Base-by-base conservation (phyloP, 2,797 vertebrate species). In the Eleutherodactylus coqui region DNA sequence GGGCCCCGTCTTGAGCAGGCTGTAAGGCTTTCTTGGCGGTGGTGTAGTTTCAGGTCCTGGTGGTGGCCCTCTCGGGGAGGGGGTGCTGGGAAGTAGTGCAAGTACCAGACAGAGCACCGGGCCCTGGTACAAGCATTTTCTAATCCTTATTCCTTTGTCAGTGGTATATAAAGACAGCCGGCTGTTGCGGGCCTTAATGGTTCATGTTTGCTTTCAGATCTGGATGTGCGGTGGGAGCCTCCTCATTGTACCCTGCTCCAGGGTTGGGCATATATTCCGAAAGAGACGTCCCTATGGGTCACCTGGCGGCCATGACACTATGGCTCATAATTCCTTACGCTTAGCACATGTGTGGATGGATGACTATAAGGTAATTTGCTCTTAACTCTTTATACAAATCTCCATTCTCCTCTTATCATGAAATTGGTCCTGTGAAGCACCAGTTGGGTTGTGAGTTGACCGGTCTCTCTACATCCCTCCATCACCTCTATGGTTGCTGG, bases 161-260 rank as follows among this genome's bases (percentile, higher is more conserved):
- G 14, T 10, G 5, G 41, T 47, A 5, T 34, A 27, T 62, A 55
- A 21, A 53, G 32, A 32, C 19, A 7, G 7, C 7, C 7, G 17
- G 0, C 10, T 78, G 4, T 21, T 58, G n/a, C 14, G 5, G n/a
- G 27, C 45, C 32, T 51, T 53, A 10, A 34, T 34, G 21, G 24
- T 51, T 49, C 19, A 7, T 49, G 2, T 36, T 13, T 4, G 70
- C 14, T 47, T 85, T 81, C 92, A 99, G 98, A 98, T 99, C 88
- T 99, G 98, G 98, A 99, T 98, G 98, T 99, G 98, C 82, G 98
- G 97, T 0, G 98, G 98, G 0, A 94, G 94, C 89, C 96, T 99
- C 72, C 90, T 98, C 83, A 99, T 99, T 91, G 94, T 98, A 84
- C 97, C 97, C 1, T 99, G 98, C 92, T 98, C 97, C 84, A 94